Conservation (phyloP, 2,113 vertebrate species). For the Marmota monax region DNA sequence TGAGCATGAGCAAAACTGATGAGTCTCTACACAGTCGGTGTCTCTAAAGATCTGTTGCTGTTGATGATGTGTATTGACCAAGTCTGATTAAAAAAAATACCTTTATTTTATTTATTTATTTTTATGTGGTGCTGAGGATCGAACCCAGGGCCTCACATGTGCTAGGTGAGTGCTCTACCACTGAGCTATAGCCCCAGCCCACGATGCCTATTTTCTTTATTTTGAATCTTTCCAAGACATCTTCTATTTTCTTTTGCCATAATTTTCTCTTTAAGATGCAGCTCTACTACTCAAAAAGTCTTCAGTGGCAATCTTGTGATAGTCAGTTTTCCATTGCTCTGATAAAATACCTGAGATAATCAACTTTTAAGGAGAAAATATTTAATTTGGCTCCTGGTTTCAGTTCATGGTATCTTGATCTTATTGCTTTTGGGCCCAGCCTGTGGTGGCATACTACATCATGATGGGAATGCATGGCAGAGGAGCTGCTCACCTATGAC, state of each 20-base stretch:
- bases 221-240: conserved; percentile 37
- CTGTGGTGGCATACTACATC: background rate
- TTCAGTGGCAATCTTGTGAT: background rate
- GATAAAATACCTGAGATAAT: background rate
- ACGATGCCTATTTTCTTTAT: conserved; percentile 17
- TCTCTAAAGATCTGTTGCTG: conserved; percentile 38
- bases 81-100: background rate
- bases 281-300: conserved; percentile 45
- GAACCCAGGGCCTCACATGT: no score
- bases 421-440: background rate
- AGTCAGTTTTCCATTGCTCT: background rate
- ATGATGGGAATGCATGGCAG: background rate
- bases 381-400: background rate
- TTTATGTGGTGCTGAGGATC: no score
- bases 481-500: background rate
- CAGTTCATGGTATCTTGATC: background rate
- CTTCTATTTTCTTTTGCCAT: background rate
- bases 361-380: background rate
- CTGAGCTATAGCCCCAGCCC: no score
- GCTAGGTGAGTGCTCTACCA: no score
- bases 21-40: background rate
- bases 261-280: conserved; percentile 34
- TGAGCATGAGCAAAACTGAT: conserved; percentile 28
- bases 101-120: no score
- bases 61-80: conserved; percentile 3